Evolutionary conservation across 2,797 vertebrate species (phyloP).

Genomic region (Botia almorhae): DNA sequence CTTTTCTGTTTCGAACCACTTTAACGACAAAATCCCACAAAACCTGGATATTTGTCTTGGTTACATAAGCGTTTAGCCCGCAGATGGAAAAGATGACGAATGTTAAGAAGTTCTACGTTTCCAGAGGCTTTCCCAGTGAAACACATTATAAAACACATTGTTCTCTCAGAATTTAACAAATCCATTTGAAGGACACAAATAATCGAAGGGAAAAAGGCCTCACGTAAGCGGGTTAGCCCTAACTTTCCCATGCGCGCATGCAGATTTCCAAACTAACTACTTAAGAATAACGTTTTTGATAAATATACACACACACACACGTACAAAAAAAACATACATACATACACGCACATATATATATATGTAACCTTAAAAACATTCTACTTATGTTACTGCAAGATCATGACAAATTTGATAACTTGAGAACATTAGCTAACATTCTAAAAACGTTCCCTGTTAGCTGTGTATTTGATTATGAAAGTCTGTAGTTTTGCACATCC

Average conservation of each 20-base stretch:
- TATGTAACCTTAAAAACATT: too few relatives aligned
- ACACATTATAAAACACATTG: conserved; percentile 18
- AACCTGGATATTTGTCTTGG: conserved; percentile 76
- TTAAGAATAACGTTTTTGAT: too few relatives aligned
- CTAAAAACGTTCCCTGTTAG: too few relatives aligned
- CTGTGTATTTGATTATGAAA: too few relatives aligned
- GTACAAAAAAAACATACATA: too few relatives aligned
- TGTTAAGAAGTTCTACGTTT: conserved; percentile 42
- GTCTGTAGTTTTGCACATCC: too few relatives aligned
- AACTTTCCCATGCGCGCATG: neutral
- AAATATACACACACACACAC: too few relatives aligned
- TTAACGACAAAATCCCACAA: conserved; percentile 70
- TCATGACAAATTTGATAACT: too few relatives aligned
- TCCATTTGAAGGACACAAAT: neutral
- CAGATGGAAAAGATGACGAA: conserved; percentile 77
- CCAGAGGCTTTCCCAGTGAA: conserved; percentile 33
- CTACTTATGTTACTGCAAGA: too few relatives aligned
- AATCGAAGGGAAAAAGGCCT: neutral
- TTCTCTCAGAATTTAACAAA: conserved; percentile 29
- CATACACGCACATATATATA: too few relatives aligned
- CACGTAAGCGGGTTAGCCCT: neutral
- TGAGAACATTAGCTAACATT: too few relatives aligned
- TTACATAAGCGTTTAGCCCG: conserved; percentile 72
- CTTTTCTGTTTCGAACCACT: conserved; percentile 59
- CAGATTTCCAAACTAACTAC: too few relatives aligned